phyloP scores from a whole-genome alignment of 53 echinoderm and acorn worm genomes.

The Henricia sp. region DNA sequence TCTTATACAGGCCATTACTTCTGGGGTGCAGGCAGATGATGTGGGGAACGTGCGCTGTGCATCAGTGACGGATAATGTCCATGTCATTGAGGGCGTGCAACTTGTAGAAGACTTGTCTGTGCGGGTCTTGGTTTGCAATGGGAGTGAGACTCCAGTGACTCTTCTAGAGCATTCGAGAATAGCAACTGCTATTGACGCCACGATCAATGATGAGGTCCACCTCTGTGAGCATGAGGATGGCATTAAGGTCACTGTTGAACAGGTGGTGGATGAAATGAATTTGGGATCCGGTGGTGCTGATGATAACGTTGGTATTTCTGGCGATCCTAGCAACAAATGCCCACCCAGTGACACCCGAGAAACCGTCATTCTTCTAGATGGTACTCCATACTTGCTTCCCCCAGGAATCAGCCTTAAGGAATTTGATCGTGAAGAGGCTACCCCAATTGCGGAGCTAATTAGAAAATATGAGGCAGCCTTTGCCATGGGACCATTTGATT shows the following conservation, averaged over 20 bases:
- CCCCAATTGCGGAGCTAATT: too few species aligned
- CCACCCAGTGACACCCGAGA: too few species aligned
- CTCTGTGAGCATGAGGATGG: not conserved
- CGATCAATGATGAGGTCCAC: constrained; percentile 2
- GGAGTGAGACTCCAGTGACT: not conserved
- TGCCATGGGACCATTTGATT: too few species aligned
- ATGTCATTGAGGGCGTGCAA: constrained; percentile 12
- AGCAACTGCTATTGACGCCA: not conserved
- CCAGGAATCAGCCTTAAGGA: too few species aligned
- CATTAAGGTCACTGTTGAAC: constrained; percentile 1
- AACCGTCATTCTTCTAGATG: too few species aligned
- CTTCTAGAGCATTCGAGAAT: not conserved
- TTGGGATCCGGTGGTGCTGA: too few species aligned
- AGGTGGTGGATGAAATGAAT: too few species aligned
- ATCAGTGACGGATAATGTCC: not conserved
- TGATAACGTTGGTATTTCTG: not conserved
- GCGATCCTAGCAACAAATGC: not conserved
- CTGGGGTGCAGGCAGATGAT: not conserved
- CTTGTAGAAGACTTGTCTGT: constrained; percentile 1
- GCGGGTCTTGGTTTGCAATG: not conserved
- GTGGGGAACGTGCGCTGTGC: not conserved
- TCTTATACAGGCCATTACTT: not conserved
- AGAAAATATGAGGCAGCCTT: too few species aligned
- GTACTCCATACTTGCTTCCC: too few species aligned
- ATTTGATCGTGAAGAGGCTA: too few species aligned